Conservation (phyloP, 2,888 invertebrate genomes). For the Leptura quadrifasciata region DNA sequence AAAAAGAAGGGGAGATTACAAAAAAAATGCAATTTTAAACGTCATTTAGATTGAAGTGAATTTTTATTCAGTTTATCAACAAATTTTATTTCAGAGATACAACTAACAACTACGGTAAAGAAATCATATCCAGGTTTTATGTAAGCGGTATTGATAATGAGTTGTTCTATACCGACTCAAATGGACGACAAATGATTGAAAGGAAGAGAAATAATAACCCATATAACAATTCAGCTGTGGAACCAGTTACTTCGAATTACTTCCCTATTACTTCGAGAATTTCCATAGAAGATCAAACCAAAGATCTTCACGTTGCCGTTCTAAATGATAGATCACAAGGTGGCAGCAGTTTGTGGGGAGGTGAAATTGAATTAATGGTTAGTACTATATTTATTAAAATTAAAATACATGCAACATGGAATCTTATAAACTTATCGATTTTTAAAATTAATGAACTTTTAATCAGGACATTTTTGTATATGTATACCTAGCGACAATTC, state of each 20-base stretch:
- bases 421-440: too few species aligned
- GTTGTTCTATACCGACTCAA: slow-evolving; percentile 85
- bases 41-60: too few species aligned
- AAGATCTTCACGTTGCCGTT: slow-evolving; percentile 74
- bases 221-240: slow-evolving; percentile 69
- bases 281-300: slow-evolving; percentile 73
- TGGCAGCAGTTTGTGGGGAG: slow-evolving; percentile 76
- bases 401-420: too few species aligned
- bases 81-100: slow-evolving; percentile 58
- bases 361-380: slow-evolving; percentile 81
- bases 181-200: slow-evolving; percentile 82
- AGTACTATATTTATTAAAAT: slow-evolving; percentile 27
- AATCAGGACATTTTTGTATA: too few species aligned
- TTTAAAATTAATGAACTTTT: too few species aligned
- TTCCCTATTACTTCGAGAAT: slow-evolving; percentile 84
- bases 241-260: slow-evolving; percentile 82
- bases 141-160: slow-evolving; percentile 53
- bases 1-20: too few species aligned
- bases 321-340: slow-evolving; percentile 80
- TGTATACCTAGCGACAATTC: too few species aligned
- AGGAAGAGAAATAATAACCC: slow-evolving; percentile 77
- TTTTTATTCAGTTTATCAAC: too few species aligned
- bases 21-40: too few species aligned
- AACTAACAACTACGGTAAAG: slow-evolving; percentile 43
- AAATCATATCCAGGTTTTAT: slow-evolving; percentile 69